Evolutionary conservation across 37 sponge, comb jelly and placozoan species (phyloP), one percentile per base, ranked within the genome.

Genomic region (Eunapius fragilis): DNA sequence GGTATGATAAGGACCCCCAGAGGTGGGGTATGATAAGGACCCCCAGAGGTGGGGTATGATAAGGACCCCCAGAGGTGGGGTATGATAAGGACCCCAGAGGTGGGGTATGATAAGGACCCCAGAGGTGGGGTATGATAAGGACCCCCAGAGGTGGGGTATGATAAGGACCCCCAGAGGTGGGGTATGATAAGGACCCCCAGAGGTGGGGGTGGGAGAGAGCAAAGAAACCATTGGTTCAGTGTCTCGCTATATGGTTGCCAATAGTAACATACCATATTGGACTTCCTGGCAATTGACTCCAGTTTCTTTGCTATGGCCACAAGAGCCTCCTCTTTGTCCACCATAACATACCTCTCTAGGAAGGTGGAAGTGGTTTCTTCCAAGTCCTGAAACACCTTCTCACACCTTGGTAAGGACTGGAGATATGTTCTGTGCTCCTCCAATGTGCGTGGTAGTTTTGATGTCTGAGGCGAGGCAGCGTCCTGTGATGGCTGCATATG

Each of bases 311-410:
- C 74, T 47, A 85, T 85, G 47, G 84, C 82, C 24, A 25, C 25
- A 6, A 90, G 77, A 34, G 85, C 32, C 14, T 77, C 80, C 77
- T 76, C 77, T 35, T n/a, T 38, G 30, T 85, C 77, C 31, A 90
- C 81, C 5, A 90, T 33, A 45, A 90, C 24, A 70, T 90, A 90
- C 68, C 85, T 85, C 71, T 82, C 71, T 31, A 48, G 27, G 69
- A 90, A 90, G 37, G 72, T 33, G 3, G 70, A 25, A 23, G 85
- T 76, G 71, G 36, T 74, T 17, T 33, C 37, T 24, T 90, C 77
- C 37, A 90, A 58, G 19, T 58, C 58, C 58, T 58, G 58, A 0
- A 58, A 58, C 14, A 19, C 58, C 58, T 58, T 58, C 7, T 58
- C 58, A 58, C 58, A 58, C 22, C 58, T 11, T 17, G 58, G 14